phyloP scores from a whole-genome alignment of 2,888 invertebrate genomes.

The Pristionchus maxplancki region DNA sequence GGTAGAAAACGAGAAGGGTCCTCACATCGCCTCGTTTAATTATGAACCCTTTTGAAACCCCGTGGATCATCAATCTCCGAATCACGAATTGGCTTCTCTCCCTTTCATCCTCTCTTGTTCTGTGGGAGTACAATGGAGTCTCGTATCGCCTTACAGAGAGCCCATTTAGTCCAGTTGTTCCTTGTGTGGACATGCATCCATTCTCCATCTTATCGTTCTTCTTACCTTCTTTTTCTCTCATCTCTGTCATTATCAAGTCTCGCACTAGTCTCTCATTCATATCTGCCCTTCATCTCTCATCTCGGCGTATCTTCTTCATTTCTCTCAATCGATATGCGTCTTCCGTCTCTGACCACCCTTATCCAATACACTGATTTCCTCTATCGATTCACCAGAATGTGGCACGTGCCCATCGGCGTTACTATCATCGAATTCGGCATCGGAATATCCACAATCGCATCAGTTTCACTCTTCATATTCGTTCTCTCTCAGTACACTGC shows the following conservation, averaged over 20 bases:
- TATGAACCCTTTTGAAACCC: background rate
- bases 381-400: background rate
- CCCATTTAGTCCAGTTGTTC: constrained; percentile 22
- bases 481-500: background rate
- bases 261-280: background rate
- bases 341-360: background rate
- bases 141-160: constrained; percentile 35
- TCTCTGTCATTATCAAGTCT: background rate
- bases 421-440: background rate
- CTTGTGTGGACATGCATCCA: background rate
- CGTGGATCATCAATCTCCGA: background rate
- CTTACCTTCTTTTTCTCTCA: background rate
- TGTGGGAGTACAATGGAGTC: constrained; percentile 35
- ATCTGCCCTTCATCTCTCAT: background rate
- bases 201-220: background rate
- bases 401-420: background rate
- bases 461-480: background rate
- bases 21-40: too few relatives aligned
- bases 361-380: background rate
- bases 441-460: background rate
- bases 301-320: too few relatives aligned
- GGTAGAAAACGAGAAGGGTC: too few relatives aligned
- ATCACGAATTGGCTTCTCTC: constrained; percentile 13
- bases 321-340: background rate
- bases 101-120: background rate